These are phyloP conservation scores for Carollia perspicillata DNA, from an alignment of 2,113 vertebrate genomes.

Conservation along the genomic window DNA sequence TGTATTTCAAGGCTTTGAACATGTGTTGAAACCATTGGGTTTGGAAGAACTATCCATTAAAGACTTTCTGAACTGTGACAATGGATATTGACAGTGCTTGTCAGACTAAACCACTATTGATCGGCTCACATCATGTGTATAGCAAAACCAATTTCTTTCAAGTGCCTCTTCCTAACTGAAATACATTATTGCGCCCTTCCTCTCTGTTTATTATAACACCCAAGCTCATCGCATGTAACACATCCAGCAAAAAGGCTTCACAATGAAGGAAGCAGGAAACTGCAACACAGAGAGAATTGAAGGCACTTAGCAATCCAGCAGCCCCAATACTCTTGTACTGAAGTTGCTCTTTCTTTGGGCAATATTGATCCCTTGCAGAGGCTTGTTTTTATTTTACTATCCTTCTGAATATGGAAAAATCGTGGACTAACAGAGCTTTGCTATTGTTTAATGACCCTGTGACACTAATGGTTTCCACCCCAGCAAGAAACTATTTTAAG, in stretches of 20 bases:
- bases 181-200: slow-evolving; percentile 84
- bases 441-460: slow-evolving; percentile 50
- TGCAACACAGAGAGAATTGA: slow-evolving; percentile 5
- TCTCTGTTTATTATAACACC: slow-evolving; percentile 82
- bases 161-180: slow-evolving; percentile 88
- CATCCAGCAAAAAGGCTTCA: slow-evolving; percentile 70
- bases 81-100: slow-evolving; percentile 88
- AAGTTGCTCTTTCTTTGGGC: slow-evolving; percentile 50
- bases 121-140: slow-evolving; percentile 89
- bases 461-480: slow-evolving; percentile 31
- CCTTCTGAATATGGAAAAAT: slow-evolving; percentile 32
- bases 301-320: slow-evolving; percentile 44
- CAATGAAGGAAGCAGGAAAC: slow-evolving; percentile 58
- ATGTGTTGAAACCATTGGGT: slow-evolving; percentile 80
- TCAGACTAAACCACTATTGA: slow-evolving; percentile 91
- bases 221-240: slow-evolving; percentile 74
- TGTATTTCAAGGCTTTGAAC: slow-evolving; percentile 78
- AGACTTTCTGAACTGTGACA: slow-evolving; percentile 88
- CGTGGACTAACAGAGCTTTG: slow-evolving; percentile 30
- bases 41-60: slow-evolving; percentile 88
- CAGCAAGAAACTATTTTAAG: slow-evolving; percentile 66
- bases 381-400: slow-evolving; percentile 62
- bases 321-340: slow-evolving; percentile 23
- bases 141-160: slow-evolving; percentile 91
- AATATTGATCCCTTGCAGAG: slow-evolving; percentile 58